Percentiles rank a stretch among this genome's conserved stretches.
phyloP scores from a whole-genome alignment of 1,140 invertebrate genomes.

The Temnothorax curvispinosus region DNA sequence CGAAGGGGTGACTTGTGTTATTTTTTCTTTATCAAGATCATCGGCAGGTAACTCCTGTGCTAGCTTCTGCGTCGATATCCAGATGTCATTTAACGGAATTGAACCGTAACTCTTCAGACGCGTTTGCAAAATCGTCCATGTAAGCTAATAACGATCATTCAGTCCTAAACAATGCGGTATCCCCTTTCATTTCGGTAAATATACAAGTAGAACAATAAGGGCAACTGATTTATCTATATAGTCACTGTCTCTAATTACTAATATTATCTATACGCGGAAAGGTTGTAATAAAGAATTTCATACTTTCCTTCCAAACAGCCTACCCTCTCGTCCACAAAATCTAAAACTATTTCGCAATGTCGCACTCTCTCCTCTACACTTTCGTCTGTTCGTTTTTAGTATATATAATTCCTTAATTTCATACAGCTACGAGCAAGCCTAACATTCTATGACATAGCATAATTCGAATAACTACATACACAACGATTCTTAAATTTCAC shows the following conservation, averaged over 20 bases:
- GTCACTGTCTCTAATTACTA: background rate
- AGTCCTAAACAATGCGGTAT: background rate
- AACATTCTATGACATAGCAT: conserved; percentile 6
- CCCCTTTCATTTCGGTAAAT: background rate
- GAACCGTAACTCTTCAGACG: background rate
- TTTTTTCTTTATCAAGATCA: background rate
- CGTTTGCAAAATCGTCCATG: background rate
- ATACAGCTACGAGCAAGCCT: conserved; percentile 15
- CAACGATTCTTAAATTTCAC: conserved; percentile 25
- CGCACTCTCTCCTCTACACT: background rate
- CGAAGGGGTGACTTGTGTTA: background rate
- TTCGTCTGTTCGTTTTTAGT: background rate
- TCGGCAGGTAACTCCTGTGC: background rate
- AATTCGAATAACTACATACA: conserved; percentile 21
- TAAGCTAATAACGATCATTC: background rate
- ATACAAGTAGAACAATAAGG: background rate
- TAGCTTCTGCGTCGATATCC: background rate
- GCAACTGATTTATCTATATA: background rate
- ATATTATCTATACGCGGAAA: background rate
- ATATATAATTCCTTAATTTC: conserved; percentile 1
- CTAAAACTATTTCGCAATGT: background rate
- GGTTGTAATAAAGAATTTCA: conserved; percentile 8
- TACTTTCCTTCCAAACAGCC: background rate
- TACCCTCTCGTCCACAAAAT: background rate
- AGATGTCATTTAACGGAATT: background rate